Percentiles rank a stretch among this genome's conserved stretches.
These are phyloP conservation scores for Drosophila yooni DNA, from an alignment of 2,888 invertebrate species.

Conservation along the genomic window DNA sequence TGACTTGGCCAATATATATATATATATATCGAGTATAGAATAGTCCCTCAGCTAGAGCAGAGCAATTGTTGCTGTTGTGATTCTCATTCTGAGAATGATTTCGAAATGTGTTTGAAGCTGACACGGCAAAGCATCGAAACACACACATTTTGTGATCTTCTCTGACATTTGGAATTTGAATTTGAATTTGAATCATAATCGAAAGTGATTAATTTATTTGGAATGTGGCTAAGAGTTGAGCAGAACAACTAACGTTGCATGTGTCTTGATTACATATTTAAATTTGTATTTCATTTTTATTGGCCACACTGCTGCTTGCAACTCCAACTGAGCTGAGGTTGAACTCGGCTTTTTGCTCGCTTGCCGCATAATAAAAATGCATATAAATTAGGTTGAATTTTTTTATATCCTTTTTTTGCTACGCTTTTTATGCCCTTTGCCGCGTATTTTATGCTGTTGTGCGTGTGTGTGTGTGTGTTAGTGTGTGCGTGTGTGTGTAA, in stretches of 20 bases:
- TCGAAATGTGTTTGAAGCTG: too few species aligned
- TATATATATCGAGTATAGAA: too few species aligned
- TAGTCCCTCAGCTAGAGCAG: too few species aligned
- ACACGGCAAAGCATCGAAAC: too few species aligned
- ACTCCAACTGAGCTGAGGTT: conserved; percentile 25
- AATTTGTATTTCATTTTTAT: conserved; percentile 19
- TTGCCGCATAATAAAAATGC: conserved; percentile 44
- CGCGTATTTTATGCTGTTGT: not conserved
- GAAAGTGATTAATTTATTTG: not conserved
- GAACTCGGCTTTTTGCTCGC: not conserved
- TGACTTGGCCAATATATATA: too few species aligned
- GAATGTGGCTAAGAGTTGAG: not conserved
- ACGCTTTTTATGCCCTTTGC: not conserved
- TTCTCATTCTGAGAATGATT: too few species aligned
- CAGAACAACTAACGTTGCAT: not conserved
- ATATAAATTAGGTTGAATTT: conserved; percentile 54
- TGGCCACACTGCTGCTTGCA: conserved; percentile 2
- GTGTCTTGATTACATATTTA: not conserved
- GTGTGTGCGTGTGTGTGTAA: not conserved
- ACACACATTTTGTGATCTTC: not conserved
- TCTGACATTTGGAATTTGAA: not conserved
- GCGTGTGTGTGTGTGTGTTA: not conserved
- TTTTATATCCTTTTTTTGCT: conserved; percentile 13
- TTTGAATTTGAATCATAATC: not conserved
- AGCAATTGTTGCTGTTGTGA: too few species aligned